Evolutionary conservation across 1,140 invertebrate species (phyloP).

Genomic region (Cherax quadricarinatus): DNA sequence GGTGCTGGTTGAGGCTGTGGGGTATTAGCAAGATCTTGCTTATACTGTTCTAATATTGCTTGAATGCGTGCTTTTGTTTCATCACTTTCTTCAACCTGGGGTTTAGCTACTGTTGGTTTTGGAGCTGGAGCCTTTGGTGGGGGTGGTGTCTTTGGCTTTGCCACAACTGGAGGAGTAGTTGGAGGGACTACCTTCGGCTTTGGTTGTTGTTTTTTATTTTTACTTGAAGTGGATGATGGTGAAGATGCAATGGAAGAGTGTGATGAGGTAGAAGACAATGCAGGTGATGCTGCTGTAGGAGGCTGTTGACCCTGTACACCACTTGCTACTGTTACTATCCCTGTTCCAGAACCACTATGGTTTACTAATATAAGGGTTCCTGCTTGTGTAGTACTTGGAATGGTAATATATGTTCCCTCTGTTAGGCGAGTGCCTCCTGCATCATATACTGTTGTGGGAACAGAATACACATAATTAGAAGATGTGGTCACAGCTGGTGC

Average conservation of each 20-base stretch:
- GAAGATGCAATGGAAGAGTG: slow-evolving; percentile 81
- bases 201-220: slow-evolving; percentile 69
- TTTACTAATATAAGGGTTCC: slow-evolving; percentile 72
- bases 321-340: slow-evolving; percentile 78
- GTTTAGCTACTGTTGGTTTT: slow-evolving; percentile 80
- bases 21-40: slow-evolving; percentile 88
- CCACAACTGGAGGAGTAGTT: slow-evolving; percentile 75
- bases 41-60: slow-evolving; percentile 88
- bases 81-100: slow-evolving; percentile 84
- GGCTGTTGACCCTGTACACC: slow-evolving; percentile 82
- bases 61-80: slow-evolving; percentile 88
- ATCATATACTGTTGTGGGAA: slow-evolving; percentile 75
- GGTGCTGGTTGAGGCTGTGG: slow-evolving; percentile 84
- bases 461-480: slow-evolving; percentile 75
- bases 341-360: slow-evolving; percentile 67
- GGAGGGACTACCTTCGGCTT: slow-evolving; percentile 77
- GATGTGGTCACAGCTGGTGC: slow-evolving; percentile 73
- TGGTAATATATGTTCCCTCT: slow-evolving; percentile 68
- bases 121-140: slow-evolving; percentile 77
- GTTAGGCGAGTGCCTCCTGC: slow-evolving; percentile 55
- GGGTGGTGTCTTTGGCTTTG: slow-evolving; percentile 78
- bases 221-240: slow-evolving; percentile 72
- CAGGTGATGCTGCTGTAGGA: slow-evolving; percentile 81
- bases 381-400: slow-evolving; percentile 69
- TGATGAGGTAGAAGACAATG: slow-evolving; percentile 81